phyloP scores from a whole-genome alignment of 1,140 invertebrate species.

The Caenorhabditis elegans region DNA sequence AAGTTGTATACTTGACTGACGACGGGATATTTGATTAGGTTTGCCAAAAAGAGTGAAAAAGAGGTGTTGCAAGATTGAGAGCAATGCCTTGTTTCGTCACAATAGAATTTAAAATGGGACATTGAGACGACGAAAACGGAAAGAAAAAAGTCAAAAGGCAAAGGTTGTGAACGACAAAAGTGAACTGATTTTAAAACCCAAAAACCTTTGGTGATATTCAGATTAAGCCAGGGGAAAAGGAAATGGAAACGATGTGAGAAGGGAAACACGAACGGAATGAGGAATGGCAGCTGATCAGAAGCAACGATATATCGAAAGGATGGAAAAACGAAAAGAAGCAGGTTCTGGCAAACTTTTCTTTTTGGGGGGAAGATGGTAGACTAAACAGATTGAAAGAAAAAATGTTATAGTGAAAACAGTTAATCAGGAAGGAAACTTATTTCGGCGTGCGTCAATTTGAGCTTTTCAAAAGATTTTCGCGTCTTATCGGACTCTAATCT shows the following conservation, averaged over 20 bases:
- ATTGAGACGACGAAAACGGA: not conserved
- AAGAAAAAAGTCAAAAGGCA: not conserved
- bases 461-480: too few relatives aligned
- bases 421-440: not conserved
- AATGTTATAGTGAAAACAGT: not conserved
- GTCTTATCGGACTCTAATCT: too few relatives aligned
- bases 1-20: too few relatives aligned
- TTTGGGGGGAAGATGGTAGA: not conserved
- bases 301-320: not conserved
- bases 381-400: conserved; percentile 17
- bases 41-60: not conserved
- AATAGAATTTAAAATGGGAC: conserved; percentile 13
- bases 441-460: too few relatives aligned
- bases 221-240: too few relatives aligned
- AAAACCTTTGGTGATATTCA: not conserved
- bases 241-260: not conserved
- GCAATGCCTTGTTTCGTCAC: conserved; percentile 8
- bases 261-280: conserved; percentile 13
- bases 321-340: not conserved
- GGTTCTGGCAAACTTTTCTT: not conserved
- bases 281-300: conserved; percentile 22
- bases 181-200: not conserved
- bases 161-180: not conserved
- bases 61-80: conserved; percentile 18
- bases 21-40: not conserved